Percentiles rank a stretch among this genome's conserved stretches.
phyloP scores from a whole-genome alignment of 2,888 invertebrate species.

The Camptogramma bilineatum region DNA sequence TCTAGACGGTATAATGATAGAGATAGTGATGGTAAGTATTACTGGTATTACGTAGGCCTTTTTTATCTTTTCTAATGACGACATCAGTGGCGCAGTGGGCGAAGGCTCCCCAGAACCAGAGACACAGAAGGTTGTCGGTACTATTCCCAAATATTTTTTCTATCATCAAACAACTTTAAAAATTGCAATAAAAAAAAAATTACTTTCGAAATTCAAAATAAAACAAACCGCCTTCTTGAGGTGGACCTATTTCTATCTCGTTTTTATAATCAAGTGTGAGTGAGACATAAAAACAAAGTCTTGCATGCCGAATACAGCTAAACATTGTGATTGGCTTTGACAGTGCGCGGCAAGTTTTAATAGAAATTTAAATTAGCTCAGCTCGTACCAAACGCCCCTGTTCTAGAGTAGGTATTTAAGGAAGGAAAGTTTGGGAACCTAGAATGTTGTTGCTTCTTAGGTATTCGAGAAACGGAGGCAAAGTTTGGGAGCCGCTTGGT shows the following conservation, averaged over 20 bases:
- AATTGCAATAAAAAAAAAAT: too few relatives aligned
- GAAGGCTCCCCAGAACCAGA: too few relatives aligned
- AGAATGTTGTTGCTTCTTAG: conserved; percentile 24
- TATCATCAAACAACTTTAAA: too few relatives aligned
- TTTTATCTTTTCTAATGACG: too few relatives aligned
- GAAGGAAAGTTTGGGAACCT: conserved; percentile 31
- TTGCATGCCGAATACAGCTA: conserved; percentile 36
- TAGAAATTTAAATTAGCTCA: conserved; percentile 81
- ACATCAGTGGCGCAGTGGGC: too few relatives aligned
- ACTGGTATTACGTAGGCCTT: too few relatives aligned
- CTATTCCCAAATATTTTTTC: too few relatives aligned
- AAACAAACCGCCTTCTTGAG: neutral
- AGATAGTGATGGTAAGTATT: too few relatives aligned
- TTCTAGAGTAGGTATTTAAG: conserved; percentile 37
- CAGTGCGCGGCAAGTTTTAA: conserved; percentile 77
- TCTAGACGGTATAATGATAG: too few relatives aligned
- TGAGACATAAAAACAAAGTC: conserved; percentile 8
- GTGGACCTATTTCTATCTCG: neutral
- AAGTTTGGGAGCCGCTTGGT: conserved; percentile 21
- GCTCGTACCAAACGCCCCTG: conserved; percentile 54
- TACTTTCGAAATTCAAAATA: neutral
- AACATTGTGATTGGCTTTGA: conserved; percentile 76
- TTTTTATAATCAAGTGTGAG: neutral
- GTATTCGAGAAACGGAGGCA: conserved; percentile 28
- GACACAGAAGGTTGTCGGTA: too few relatives aligned